Conservation (phyloP, 2,113 vertebrate species). For the Columba livia region DNA sequence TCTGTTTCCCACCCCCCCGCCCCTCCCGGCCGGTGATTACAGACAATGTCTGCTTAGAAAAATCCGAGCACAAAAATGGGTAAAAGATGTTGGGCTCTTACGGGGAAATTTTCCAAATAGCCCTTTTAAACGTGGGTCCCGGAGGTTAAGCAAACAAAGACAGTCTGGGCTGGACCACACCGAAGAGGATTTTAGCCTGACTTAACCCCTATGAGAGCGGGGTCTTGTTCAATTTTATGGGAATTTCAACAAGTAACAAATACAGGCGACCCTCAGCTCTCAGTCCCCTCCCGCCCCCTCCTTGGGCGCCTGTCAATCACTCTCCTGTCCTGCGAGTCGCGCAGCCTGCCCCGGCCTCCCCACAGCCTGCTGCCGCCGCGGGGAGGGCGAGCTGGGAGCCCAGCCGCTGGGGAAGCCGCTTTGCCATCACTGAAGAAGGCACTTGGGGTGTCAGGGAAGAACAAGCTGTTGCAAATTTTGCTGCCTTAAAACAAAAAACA, state of each 20-base stretch:
- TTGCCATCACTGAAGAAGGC: background rate
- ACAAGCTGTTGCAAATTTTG: background rate
- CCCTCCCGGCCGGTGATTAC: background rate
- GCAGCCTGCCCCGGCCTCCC: background rate
- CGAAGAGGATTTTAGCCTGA: constrained; percentile 84
- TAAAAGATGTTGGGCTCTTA: constrained; percentile 76
- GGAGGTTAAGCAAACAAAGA: constrained; percentile 95
- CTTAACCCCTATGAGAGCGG: constrained; percentile 81
- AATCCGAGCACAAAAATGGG: constrained; percentile 68
- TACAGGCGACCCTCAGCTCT: constrained; percentile 59
- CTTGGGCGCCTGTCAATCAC: constrained; percentile 63
- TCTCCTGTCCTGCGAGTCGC: background rate
- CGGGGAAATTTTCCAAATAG: constrained; percentile 81
- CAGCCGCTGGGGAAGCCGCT: background rate
- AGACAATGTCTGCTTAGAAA: constrained; percentile 35
- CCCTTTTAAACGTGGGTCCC: constrained; percentile 86
- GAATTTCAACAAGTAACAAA: constrained; percentile 82
- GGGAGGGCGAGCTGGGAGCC: background rate
- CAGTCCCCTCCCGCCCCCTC: constrained; percentile 27
- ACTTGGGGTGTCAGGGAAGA: background rate
- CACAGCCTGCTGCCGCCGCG: background rate
- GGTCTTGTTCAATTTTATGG: constrained; percentile 88
- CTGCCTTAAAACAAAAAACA: background rate
- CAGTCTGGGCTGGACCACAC: constrained; percentile 92
- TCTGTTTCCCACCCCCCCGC: background rate